A percentile compares a stretch with the other conserved stretches of the same genome.
Conservation (phyloP, 2,113 vertebrate genomes). For the Artemisiospiza belli region DNA sequence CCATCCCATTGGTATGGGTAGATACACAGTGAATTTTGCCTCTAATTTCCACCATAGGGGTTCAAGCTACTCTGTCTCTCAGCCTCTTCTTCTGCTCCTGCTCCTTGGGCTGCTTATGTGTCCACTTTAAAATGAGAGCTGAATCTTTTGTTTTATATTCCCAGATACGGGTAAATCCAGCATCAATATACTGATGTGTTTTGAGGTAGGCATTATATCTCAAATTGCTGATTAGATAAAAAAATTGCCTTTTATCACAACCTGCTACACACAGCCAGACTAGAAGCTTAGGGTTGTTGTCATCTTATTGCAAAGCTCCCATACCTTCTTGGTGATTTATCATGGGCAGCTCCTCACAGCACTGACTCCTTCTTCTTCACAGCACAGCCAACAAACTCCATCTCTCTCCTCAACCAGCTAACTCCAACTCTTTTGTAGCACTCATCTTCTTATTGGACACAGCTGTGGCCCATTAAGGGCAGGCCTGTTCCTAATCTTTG, state of each 20-base stretch:
- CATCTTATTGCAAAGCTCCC: no score
- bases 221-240: background rate
- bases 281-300: background rate
- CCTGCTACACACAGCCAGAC: background rate
- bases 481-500: no score
- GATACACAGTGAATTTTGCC: background rate
- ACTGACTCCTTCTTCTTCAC: no score
- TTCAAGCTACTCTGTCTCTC: background rate
- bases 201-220: background rate
- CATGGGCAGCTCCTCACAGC: no score
- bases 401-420: no score
- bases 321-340: no score
- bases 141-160: background rate
- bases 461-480: no score
- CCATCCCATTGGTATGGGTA: fast-evolving
- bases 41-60: background rate
- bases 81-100: background rate
- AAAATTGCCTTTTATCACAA: background rate
- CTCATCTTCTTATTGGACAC: no score
- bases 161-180: background rate
- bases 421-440: no score
- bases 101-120: background rate
- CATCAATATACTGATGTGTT: background rate
- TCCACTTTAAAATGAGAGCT: background rate
- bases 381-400: no score